phyloP scores from a whole-genome alignment of 2,888 invertebrate species.

The Melinaea marsaeus region DNA sequence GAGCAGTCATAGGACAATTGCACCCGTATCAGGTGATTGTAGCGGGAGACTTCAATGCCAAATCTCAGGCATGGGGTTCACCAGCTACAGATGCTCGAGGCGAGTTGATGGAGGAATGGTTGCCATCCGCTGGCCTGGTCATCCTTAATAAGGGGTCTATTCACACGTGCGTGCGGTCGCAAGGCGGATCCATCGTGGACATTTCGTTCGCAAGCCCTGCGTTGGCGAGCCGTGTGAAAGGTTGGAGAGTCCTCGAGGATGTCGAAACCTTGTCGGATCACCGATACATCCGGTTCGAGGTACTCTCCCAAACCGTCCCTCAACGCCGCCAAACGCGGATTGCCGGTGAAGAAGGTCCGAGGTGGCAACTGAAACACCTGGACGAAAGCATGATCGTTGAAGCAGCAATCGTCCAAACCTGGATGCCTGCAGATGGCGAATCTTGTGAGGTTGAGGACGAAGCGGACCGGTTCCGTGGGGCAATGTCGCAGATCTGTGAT shows the following conservation, averaged over 20 bases:
- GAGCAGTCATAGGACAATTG: no score
- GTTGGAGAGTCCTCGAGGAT: constrained; percentile 23
- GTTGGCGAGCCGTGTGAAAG: constrained; percentile 15
- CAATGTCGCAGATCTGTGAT: constrained; percentile 24
- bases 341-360: neutral
- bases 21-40: constrained; percentile 1
- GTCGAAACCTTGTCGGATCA: constrained; percentile 30
- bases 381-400: constrained; percentile 9
- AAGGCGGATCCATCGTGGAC: constrained; percentile 33
- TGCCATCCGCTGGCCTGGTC: constrained; percentile 12
- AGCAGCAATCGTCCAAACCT: constrained; percentile 16
- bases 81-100: constrained; percentile 24
- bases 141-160: constrained; percentile 25
- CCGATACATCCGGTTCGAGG: constrained; percentile 18
- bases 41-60: no score
- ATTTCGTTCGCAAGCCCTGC: constrained; percentile 22
- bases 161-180: constrained; percentile 30
- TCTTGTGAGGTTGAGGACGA: constrained; percentile 10
- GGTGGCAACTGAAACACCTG: constrained; percentile 10
- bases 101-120: constrained; percentile 24
- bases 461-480: constrained; percentile 13
- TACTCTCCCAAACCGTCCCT: constrained; percentile 7
- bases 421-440: constrained; percentile 1
- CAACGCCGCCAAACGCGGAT: neutral
- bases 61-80: constrained; percentile 30